Evolutionary conservation across 2,888 invertebrate genomes (phyloP), one percentile per base, ranked within the genome.

Genomic region (Polylopha cassiicola): DNA sequence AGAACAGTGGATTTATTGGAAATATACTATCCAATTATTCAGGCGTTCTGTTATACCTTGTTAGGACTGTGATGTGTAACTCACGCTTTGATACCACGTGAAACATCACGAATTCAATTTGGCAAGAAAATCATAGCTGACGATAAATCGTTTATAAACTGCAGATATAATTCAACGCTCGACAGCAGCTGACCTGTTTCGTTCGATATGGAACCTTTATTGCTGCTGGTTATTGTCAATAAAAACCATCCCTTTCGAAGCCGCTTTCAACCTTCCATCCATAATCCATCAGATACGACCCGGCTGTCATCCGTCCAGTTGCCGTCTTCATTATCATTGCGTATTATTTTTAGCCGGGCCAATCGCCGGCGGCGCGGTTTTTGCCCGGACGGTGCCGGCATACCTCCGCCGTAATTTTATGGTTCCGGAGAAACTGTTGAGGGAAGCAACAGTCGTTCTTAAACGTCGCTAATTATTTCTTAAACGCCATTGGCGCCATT

Each of bases 341-440:
- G 38, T 42, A 43, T 55, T 76, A 76, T 77, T 73, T 75, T 74
- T 70, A 75, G 66, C 65, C 47, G 50, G 36, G 34, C 47, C 48
- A 55, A 58, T 59, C 58, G 54, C 65, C 68, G 61, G 57, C 56
- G 53, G 53, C 41, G 55, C 55, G 52, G 58, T 75, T 76, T 78
- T 74, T 70, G 64, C 59, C 34, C 55, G 47, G 48, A 52, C 51
- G 56, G 47, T 50, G 43, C 51, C 57, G 52, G 59, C 64, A 67
- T 68, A 58, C 61, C 62, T 55, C 51, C 51, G 56, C 51, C 46
- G 69, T 72, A 76, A 73, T 76, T 78, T 75, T 71, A 75, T 73
- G 73, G 78, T 76, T 78, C 75, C 74, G 74, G 70, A 66, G 73
- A 78, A 75, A 67, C 70, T 51, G 67, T 68, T 65, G 61, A 67